Evolutionary conservation across 2,113 vertebrate genomes (phyloP).

Genomic region (Psophia crepitans): DNA sequence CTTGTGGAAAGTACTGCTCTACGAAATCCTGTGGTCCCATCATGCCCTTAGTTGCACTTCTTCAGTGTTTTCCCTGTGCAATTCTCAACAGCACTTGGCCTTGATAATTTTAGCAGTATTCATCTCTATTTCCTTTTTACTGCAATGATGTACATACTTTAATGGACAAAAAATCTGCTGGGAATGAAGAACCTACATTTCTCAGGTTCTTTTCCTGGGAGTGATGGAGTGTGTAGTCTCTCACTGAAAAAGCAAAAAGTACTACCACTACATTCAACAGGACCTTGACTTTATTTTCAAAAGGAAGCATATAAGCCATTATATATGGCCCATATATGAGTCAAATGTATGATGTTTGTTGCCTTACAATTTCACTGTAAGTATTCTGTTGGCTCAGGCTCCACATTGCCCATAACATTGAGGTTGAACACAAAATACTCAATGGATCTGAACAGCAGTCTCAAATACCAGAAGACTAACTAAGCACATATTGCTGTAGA

Average conservation of each 20-base stretch:
- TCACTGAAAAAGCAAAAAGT: neutral
- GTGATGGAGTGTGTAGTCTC: neutral
- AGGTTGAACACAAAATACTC: neutral
- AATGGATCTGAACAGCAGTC: neutral
- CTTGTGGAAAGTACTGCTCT: neutral
- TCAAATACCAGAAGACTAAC: neutral
- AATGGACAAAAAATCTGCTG: neutral
- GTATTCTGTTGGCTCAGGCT: neutral
- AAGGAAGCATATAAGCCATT: neutral
- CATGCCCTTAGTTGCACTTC: neutral
- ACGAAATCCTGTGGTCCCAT: neutral
- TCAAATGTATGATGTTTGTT: neutral
- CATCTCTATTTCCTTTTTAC: neutral
- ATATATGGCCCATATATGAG: neutral
- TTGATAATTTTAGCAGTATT: neutral
- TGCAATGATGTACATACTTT: neutral
- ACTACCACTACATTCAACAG: neutral
- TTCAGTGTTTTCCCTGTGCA: neutral
- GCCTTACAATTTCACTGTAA: neutral
- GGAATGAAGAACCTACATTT: neutral
- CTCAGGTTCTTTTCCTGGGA: neutral
- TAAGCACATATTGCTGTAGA: neutral
- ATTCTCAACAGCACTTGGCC: neutral
- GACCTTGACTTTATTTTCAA: neutral
- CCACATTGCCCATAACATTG: neutral